Base-by-base conservation (phyloP, 2,113 vertebrate genomes). In the Pollachius pollachius region DNA sequence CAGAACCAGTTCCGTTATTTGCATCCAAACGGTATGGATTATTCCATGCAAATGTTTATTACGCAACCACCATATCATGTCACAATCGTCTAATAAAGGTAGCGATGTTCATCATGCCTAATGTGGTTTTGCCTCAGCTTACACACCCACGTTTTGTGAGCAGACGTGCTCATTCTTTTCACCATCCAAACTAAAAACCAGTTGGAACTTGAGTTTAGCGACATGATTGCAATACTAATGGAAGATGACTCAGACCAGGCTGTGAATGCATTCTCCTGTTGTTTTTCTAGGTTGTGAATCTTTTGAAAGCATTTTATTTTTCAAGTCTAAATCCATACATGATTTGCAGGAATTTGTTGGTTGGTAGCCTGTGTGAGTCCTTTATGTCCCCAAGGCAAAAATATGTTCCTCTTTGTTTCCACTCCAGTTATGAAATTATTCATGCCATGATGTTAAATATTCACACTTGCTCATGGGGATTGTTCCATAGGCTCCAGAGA, bases 401-500 rank as follows among this genome's bases (percentile, higher is more conserved):
- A 58, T 62, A 34, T 69, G 70, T 54, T 67, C 52, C 19, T 66
- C 68, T 78, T 62, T 30, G 19, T 70, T 78, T 71, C 75, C 80
- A 84, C 18, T 80, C 81, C 21, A 61, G 18, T 19, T 25, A 21
- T 80, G 59, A 84, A 19, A 58, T 61, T 65, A 52, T 64, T 23
- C 65, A 73, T 73, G 68, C 75, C 56, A 65, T 57, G 69, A 64
- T 62, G n/a, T 18, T 84, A 16, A 73, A 86, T 83, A 78, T 86
- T 86, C 84, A 0, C 37, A 52, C 23, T 64, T 18, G 56, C n/a
- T 37, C 23, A 18, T 64, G 56, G 6, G 64, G 1, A 68, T 9
- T 65, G 11, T 68, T 16, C 27, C 3, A 17, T 74, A 99, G 97
- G 94, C 95, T 78, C 91, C 96, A 37, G 95, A 98, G 85, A 96